Conservation (phyloP, 1,140 invertebrate species). For the Asobara japonica region DNA sequence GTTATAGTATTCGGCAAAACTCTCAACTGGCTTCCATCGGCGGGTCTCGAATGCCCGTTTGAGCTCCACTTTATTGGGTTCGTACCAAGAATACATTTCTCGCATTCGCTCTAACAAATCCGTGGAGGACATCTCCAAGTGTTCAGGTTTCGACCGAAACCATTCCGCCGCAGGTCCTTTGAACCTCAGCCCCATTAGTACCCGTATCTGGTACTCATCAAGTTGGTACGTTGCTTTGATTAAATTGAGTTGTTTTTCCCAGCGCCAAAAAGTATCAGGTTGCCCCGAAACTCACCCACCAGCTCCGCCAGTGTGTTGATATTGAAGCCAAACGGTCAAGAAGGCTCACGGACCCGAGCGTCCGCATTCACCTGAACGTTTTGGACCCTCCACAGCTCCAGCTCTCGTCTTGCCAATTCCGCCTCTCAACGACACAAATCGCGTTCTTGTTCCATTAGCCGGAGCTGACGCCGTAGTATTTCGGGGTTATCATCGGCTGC, state of each 20-base stretch:
- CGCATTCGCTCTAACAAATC: too few species aligned
- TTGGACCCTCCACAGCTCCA: not conserved
- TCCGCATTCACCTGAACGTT: not conserved
- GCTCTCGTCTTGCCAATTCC: not conserved
- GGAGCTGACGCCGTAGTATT: too few species aligned
- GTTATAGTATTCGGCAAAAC: too few species aligned
- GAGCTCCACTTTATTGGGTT: too few species aligned
- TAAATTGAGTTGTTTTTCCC: not conserved
- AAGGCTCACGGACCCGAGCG: not conserved
- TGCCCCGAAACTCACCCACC: not conserved
- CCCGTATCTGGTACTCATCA: not conserved
- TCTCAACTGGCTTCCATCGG: too few species aligned
- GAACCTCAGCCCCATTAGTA: not conserved
- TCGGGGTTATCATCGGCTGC: too few species aligned
- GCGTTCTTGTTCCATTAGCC: too few species aligned
- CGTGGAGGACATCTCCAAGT: not conserved
- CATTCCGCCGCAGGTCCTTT: not conserved
- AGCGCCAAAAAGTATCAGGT: not conserved
- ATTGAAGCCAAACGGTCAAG: not conserved
- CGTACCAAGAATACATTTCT: too few species aligned
- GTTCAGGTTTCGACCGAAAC: not conserved
- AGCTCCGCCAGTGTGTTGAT: not conserved
- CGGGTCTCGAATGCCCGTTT: too few species aligned
- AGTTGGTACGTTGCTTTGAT: not conserved
- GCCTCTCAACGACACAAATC: too few species aligned